Percentiles rank a stretch among this genome's conserved stretches.
These are phyloP conservation scores for Apis dorsata DNA, from an alignment of 1,140 invertebrate genomes.

Conservation along the genomic window DNA sequence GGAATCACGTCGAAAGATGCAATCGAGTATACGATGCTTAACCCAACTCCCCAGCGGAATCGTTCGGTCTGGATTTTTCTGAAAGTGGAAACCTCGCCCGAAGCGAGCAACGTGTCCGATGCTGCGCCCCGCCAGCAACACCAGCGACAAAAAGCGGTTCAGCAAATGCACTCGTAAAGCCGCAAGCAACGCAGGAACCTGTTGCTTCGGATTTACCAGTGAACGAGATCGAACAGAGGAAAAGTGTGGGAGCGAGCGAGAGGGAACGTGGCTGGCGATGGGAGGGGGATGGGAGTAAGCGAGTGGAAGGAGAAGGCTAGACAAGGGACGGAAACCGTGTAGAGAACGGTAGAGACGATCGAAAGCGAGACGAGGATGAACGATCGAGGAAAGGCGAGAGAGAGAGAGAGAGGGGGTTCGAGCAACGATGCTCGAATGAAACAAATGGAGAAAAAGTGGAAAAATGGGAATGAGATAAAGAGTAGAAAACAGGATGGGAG, in stretches of 20 bases:
- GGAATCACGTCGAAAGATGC: neutral
- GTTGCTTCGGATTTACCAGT: slow-evolving; percentile 62
- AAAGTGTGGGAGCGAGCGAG: slow-evolving; percentile 29
- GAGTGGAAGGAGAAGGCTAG: neutral
- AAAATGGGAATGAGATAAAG: neutral
- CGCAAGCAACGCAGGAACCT: slow-evolving; percentile 61
- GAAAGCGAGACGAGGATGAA: neutral
- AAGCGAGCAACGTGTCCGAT: slow-evolving; percentile 30
- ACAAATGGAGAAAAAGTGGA: neutral
- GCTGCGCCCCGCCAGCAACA: slow-evolving; percentile 10
- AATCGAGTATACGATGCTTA: neutral
- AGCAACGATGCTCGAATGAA: neutral
- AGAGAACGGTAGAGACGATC: neutral
- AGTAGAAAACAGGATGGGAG: neutral
- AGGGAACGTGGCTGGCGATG: neutral
- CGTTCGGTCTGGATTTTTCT: slow-evolving; percentile 54
- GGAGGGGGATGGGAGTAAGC: neutral
- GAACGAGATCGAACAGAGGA: slow-evolving; percentile 20
- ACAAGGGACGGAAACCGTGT: neutral
- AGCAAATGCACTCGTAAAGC: slow-evolving; percentile 41
- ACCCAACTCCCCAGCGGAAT: slow-evolving; percentile 22
- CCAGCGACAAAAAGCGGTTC: slow-evolving; percentile 53
- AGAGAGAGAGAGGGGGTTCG: too few species aligned
- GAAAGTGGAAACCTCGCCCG: slow-evolving; percentile 58
- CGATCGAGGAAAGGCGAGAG: neutral